Percentiles rank a stretch among this genome's conserved stretches.
Conservation (phyloP, 1,140 invertebrate species). For the Orius insidiosus region DNA sequence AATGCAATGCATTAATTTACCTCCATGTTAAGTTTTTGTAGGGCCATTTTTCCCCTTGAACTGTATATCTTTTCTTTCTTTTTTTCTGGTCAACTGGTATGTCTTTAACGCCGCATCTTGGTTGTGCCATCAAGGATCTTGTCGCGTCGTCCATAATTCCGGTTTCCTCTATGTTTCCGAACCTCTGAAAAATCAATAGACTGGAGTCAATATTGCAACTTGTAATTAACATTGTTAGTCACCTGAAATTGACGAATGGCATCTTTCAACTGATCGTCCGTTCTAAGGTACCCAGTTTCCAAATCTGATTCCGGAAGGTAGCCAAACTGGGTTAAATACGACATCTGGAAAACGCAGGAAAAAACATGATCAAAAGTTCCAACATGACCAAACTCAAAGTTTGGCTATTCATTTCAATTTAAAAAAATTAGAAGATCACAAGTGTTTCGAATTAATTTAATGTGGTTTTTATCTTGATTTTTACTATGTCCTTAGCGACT, state of each 20-base stretch:
- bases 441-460: too few species aligned
- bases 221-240: constrained; percentile 16
- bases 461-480: too few species aligned
- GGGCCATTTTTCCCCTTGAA: constrained; percentile 74
- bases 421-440: too few species aligned
- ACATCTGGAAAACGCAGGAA: constrained; percentile 67
- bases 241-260: constrained; percentile 72
- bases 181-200: constrained; percentile 38
- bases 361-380: too few species aligned
- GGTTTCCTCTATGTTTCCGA: constrained; percentile 63
- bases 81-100: constrained; percentile 25
- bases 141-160: constrained; percentile 66
- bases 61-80: constrained; percentile 25
- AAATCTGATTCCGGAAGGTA: constrained; percentile 62
- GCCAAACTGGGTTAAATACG: constrained; percentile 70
- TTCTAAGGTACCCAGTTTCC: constrained; percentile 62
- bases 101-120: constrained; percentile 74
- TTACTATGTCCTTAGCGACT: too few species aligned
- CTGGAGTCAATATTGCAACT: too few species aligned
- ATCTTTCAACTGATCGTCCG: constrained; percentile 60
- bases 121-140: constrained; percentile 47
- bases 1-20: constrained; percentile 36
- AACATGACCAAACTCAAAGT: too few species aligned
- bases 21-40: constrained; percentile 80
- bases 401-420: too few species aligned